Evolutionary conservation across 2,113 vertebrate genomes (phyloP), one percentile per base, ranked within the genome.

Genomic region (Euleptes europaea): DNA sequence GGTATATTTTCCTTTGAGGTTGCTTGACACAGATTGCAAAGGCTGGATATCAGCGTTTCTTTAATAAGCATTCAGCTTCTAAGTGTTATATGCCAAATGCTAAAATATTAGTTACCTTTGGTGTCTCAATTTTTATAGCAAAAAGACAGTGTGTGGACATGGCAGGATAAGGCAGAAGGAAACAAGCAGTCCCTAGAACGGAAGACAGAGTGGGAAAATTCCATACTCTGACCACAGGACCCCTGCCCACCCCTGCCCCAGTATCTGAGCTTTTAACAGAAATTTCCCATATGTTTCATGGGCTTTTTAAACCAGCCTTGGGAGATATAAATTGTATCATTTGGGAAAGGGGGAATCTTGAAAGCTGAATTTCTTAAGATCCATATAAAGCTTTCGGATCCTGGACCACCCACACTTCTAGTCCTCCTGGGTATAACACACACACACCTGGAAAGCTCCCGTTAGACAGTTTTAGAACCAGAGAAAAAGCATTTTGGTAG

Each of bases 21-120:
- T 33, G 76, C 0, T 19, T 0, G 2, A 0, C 42, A n/a, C 9
- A 28, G 17, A 0, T 67, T 35, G 1, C 1, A 78, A 44, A 67
- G 57, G 9, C 54, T 78, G 10, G 2, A 0, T 23, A 21, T 0
- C 33, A n/a, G 4, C 44, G 2, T 47, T 83, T 1, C 57, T 77
- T 49, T 28, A 40, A 0, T 3, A 1, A 70, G 4, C 0, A 0
- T 13, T 1, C 38, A 69, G 47, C 9, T 6, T 7, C 2, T 0
- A 38, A 2, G 0, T 44, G 1, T 82, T 86, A 75, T 63, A 7
- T 15, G 87, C 47, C 17, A 2, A n/a, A 42, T 28, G 2, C 1
- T 8, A 47, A 70, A 44, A 28, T 21, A 21, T 76, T 54, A 9
- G 8, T 14, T 28, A 49, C 33, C 47, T 74, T 28, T n/a, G 6